A percentile compares a stretch with the other conserved stretches of the same genome.
Evolutionary conservation across 2,888 invertebrate genomes (phyloP).

Genomic region (Cloeon dipterum): DNA sequence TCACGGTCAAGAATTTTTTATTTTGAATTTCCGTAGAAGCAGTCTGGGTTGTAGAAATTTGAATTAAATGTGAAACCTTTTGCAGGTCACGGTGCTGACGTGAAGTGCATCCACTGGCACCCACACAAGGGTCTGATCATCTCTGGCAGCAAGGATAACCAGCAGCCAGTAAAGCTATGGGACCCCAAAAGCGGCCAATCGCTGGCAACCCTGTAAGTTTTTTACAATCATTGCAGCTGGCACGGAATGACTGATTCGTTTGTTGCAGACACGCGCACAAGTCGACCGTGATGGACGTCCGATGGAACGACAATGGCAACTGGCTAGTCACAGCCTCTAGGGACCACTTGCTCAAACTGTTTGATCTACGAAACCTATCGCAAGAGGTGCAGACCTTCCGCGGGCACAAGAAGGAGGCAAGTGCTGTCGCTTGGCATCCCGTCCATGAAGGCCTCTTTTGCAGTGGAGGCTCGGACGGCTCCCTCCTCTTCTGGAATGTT

Average conservation of each 20-base stretch:
- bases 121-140: constrained; percentile 91
- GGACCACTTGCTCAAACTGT: constrained; percentile 90
- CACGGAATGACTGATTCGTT: background rate
- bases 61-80: too few relatives aligned
- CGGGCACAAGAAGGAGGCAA: constrained; percentile 98
- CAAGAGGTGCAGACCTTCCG: constrained; percentile 93
- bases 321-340: constrained; percentile 97
- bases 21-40: background rate
- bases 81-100: constrained; percentile 94
- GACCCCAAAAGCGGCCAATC: constrained; percentile 93
- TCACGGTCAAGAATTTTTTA: background rate
- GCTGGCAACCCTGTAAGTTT: constrained; percentile 67
- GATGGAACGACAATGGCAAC: constrained; percentile 99
- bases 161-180: constrained; percentile 98
- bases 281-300: constrained; percentile 96
- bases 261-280: constrained; percentile 79
- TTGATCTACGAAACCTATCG: constrained; percentile 88
- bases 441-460: constrained; percentile 91
- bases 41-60: background rate
- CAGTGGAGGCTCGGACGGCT: constrained; percentile 96
- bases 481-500: constrained; percentile 96
- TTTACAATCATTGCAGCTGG: constrained; percentile 2
- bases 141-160: constrained; percentile 97
- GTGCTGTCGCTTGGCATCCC: constrained; percentile 95
- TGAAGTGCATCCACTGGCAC: constrained; percentile 99